These are phyloP conservation scores for Neoarius graeffei DNA, from an alignment of 2,113 vertebrate genomes.

Conservation along the genomic window DNA sequence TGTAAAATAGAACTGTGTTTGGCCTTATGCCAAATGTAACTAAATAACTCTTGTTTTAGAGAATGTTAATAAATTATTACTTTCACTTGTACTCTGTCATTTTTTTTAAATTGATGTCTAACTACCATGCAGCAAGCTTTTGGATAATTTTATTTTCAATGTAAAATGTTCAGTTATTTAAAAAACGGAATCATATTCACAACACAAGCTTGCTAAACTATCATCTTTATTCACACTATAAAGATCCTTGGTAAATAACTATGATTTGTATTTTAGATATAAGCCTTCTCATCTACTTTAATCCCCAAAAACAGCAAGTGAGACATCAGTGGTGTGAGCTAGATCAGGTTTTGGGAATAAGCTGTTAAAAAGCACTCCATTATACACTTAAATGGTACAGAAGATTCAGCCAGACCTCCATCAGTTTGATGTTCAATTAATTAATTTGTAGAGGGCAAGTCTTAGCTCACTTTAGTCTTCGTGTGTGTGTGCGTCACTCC, in stretches of 20 bases:
- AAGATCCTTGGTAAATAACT: neutral
- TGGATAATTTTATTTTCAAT: neutral
- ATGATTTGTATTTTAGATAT: neutral
- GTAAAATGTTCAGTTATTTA: neutral
- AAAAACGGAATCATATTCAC: neutral
- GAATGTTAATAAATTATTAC: neutral
- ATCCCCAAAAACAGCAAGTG: neutral
- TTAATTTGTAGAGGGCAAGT: slow-evolving; percentile 61
- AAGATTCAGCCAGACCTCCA: slow-evolving; percentile 66
- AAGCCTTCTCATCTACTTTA: neutral
- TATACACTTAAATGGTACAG: slow-evolving; percentile 74
- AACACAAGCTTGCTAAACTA: neutral
- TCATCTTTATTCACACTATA: neutral
- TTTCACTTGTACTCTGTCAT: neutral
- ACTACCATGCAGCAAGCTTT: neutral
- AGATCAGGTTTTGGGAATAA: slow-evolving; percentile 67
- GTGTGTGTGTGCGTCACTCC: slow-evolving; percentile 22
- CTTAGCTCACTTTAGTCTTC: slow-evolving; percentile 47
- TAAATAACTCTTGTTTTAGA: neutral
- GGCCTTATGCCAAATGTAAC: neutral
- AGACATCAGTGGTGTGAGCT: slow-evolving; percentile 38
- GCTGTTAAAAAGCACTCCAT: slow-evolving; percentile 62
- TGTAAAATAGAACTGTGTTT: neutral
- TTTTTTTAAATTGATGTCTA: neutral
- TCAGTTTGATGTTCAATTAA: slow-evolving; percentile 66